These are phyloP conservation scores for Sinocyclocheilus grahami DNA, from an alignment of 2,113 vertebrate genomes.

Conservation along the genomic window DNA sequence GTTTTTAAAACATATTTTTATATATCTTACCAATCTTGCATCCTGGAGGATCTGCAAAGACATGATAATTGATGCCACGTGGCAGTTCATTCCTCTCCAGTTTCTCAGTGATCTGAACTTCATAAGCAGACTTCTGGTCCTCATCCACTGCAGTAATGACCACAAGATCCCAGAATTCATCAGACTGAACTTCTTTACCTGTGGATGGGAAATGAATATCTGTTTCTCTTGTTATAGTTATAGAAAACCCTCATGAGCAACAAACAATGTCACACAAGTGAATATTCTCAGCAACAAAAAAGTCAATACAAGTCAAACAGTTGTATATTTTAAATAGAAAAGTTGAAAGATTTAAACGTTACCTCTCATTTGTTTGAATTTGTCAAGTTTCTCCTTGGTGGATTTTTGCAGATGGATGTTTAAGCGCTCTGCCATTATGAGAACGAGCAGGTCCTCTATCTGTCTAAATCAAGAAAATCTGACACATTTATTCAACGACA, in stretches of 20 bases:
- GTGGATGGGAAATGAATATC: not conserved
- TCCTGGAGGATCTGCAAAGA: slow-evolving; percentile 87
- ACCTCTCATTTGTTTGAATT: slow-evolving; percentile 74
- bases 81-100: slow-evolving; percentile 82
- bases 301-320: not conserved
- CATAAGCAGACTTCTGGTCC: slow-evolving; percentile 81
- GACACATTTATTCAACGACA: no score
- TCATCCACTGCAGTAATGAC: slow-evolving; percentile 84
- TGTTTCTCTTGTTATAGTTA: not conserved
- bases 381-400: slow-evolving; percentile 74
- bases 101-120: slow-evolving; percentile 82
- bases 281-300: not conserved
- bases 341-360: not conserved
- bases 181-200: slow-evolving; percentile 73
- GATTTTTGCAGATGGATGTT: slow-evolving; percentile 60
- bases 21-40: slow-evolving; percentile 80
- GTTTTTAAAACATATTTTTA: not conserved
- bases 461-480: no score
- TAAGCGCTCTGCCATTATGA: slow-evolving; percentile 58
- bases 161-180: slow-evolving; percentile 87
- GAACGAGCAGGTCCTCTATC: no score
- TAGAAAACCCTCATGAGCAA: not conserved
- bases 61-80: slow-evolving; percentile 76
- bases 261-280: not conserved
- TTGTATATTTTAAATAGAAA: not conserved